Conservation (phyloP, 2,113 vertebrate genomes). For the Chamaetylas fuelleborni region DNA sequence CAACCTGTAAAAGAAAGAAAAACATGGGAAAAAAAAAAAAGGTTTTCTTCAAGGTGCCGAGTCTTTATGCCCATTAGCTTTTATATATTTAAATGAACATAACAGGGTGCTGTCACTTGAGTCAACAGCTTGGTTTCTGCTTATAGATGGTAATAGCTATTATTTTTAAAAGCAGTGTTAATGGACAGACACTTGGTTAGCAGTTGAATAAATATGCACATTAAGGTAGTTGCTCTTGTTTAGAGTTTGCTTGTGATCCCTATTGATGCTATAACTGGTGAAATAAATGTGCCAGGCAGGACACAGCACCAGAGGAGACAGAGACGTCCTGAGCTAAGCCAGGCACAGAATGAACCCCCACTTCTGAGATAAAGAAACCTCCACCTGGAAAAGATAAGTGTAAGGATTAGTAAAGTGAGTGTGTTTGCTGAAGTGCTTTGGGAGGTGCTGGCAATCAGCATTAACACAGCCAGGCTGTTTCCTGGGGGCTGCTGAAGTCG, state of each 20-base stretch:
- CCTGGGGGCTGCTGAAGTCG: neutral
- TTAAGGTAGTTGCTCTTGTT: no score
- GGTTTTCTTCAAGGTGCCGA: neutral
- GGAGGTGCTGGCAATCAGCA: neutral
- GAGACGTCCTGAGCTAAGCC: neutral
- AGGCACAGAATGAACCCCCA: accelerated
- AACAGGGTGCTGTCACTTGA: neutral
- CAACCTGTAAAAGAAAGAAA: neutral
- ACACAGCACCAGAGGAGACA: neutral
- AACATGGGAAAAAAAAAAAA: accelerated
- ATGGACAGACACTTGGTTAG: accelerated
- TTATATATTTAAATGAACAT: neutral
- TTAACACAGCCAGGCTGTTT: neutral
- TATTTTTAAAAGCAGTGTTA: neutral
- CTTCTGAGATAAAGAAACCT: neutral
- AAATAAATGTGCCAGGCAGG: neutral
- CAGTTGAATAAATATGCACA: neutral
- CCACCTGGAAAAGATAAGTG: neutral
- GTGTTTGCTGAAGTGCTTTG: neutral
- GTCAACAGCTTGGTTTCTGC: neutral
- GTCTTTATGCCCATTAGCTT: neutral
- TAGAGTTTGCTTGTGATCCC: neutral
- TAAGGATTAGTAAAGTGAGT: neutral
- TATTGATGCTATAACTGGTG: neutral
- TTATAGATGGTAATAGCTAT: neutral